Evolutionary conservation across 2,797 vertebrate genomes (phyloP).

Genomic region (Phaenicophaeus curvirostris): DNA sequence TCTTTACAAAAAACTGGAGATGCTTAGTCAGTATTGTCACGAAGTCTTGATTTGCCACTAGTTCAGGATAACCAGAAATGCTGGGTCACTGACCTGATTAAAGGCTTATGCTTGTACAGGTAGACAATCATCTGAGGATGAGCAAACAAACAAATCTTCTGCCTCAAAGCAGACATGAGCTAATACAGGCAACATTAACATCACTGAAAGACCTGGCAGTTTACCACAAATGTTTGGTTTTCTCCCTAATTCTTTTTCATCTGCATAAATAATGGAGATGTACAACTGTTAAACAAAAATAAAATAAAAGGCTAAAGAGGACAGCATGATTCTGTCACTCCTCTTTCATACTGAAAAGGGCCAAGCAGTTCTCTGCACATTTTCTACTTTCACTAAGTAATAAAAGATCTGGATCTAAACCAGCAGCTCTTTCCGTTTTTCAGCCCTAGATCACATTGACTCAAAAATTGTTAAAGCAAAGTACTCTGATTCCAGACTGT

Average conservation of each 20-base stretch:
- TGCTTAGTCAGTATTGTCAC: not conserved
- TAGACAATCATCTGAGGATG: not conserved
- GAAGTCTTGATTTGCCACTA: not conserved
- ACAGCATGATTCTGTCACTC: not conserved
- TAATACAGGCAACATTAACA: not conserved
- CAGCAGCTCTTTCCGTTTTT: not conserved
- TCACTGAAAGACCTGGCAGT: not conserved
- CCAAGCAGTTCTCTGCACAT: not conserved
- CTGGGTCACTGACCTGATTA: not conserved
- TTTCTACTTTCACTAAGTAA: not conserved
- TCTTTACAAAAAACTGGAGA: not conserved
- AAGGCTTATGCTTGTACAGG: not conserved
- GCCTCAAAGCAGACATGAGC: not conserved
- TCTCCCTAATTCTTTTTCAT: not conserved
- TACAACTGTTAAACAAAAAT: not conserved
- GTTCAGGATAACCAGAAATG: not conserved
- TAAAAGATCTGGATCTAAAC: not conserved
- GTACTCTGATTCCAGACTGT: not conserved
- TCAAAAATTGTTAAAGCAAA: not conserved
- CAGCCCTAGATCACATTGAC: not conserved
- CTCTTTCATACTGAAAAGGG: not conserved
- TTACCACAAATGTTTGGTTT: not conserved
- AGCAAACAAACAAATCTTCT: not conserved
- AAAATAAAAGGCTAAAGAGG: not conserved
- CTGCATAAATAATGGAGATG: not conserved